Evolutionary conservation across 2,797 vertebrate genomes (phyloP), one percentile per base, ranked within the genome.

Genomic region (Scleropages formosus): DNA sequence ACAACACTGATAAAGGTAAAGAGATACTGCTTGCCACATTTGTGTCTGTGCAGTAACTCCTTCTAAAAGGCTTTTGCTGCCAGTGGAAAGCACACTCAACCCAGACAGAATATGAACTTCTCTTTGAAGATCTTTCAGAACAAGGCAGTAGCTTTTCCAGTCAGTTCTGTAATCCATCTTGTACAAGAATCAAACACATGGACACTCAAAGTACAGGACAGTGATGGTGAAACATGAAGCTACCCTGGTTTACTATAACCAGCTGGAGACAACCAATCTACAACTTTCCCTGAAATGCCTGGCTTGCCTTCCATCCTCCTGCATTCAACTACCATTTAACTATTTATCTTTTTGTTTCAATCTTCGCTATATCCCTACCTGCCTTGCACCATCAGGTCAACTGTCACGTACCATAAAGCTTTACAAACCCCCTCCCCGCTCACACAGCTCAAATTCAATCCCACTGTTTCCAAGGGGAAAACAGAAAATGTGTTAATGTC

Each of bases 271-370:
- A 47, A 27, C 47, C 51, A 68, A 44, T 49, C 39, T 18, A 51
- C 20, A 24, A 53, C 69, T 7, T 47, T 24, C 15, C 20, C 46
- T 53, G 47, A 69, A 53, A 53, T 22, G 66, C 20, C 22, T 64
- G 61, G 39, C 51, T 62, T 74, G 24, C 16, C n/a, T 76, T 46
- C 68, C 39, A 39, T 47, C 67, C n/a, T 44, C 46, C 26, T 18
- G 8, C 22, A 44, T 44, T 49, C 51, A 67, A 68, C 51, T 27
- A 49, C 13, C 26, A 63, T 20, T 24, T 13, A 15, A 18, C 39
- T 20, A 68, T 26, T 11, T 53, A 53, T 26, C 67, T 26, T 24
- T 67, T 22, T 74, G 16, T n/a, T 8, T 56, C 27, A 47, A 58
- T 59, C 59, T 49, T n/a, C 62, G 27, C 27, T 20, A 15, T 63